Evolutionary conservation across 2,113 vertebrate genomes (phyloP).

Genomic region (Hylia prasina): DNA sequence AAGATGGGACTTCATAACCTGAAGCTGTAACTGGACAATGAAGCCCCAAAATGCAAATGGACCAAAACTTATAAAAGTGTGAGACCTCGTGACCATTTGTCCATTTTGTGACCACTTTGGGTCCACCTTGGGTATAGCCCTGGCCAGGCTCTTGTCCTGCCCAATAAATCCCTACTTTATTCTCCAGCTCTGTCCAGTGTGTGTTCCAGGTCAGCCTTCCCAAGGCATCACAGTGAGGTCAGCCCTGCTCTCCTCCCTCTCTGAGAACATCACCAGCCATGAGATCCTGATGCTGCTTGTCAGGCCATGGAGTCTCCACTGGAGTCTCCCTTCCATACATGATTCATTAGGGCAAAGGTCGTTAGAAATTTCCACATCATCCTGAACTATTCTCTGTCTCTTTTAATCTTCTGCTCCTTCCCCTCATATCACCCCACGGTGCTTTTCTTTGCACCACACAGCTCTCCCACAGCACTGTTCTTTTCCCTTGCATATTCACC

Average conservation of each 20-base stretch:
- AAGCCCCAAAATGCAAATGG: no score
- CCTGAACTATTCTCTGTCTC: neutral
- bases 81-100: no score
- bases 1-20: no score
- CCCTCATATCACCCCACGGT: accelerated
- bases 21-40: no score
- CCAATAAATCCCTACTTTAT: no score
- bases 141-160: no score
- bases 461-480: neutral
- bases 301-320: neutral
- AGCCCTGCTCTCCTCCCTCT: neutral
- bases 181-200: no score
- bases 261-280: constrained; percentile 34
- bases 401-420: neutral
- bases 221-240: neutral
- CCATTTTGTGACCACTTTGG: no score
- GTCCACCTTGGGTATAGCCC: no score
- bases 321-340: constrained; percentile 28
- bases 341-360: constrained; percentile 67
- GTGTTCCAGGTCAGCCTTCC: no score
- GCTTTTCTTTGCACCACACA: neutral
- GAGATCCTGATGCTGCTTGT: constrained; percentile 53
- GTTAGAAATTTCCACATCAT: neutral
- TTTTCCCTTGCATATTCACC: neutral
- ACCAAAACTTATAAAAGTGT: no score